phyloP scores from a whole-genome alignment of 2,113 vertebrate genomes.

The Bubo blakistoni region DNA sequence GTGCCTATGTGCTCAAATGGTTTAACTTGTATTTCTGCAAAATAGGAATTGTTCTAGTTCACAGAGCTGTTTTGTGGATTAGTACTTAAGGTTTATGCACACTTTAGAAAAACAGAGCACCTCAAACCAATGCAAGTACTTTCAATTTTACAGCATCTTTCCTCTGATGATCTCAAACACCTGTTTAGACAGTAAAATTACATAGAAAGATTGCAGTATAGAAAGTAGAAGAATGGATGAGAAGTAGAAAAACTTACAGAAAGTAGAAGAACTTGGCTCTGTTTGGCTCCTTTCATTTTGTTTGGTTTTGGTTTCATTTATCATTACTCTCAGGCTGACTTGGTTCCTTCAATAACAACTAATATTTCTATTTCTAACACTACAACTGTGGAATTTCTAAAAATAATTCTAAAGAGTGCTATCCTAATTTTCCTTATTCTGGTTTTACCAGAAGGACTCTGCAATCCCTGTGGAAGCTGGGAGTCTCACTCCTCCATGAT shows the following conservation, averaged over 20 bases:
- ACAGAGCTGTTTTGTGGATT: neutral
- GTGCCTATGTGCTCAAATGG: neutral
- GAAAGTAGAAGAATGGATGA: neutral
- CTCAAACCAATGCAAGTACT: neutral
- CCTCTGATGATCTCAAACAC: neutral
- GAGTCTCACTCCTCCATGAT: constrained; percentile 73
- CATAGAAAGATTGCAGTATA: neutral
- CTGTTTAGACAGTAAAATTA: neutral
- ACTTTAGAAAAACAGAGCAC: neutral
- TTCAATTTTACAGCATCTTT: neutral
- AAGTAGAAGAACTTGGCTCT: neutral
- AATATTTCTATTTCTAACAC: neutral
- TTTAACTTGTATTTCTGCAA: neutral
- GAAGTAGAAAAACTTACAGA: no score
- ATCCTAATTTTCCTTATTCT: constrained; percentile 39
- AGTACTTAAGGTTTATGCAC: neutral
- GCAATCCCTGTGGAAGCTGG: constrained; percentile 75
- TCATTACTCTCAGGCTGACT: neutral
- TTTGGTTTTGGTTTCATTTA: neutral
- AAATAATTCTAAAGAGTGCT: neutral
- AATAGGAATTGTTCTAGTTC: neutral
- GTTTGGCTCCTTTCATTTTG: neutral
- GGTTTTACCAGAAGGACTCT: constrained; percentile 76
- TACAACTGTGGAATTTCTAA: neutral
- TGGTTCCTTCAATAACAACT: neutral